These are phyloP conservation scores for Dioctria linearis DNA, from an alignment of 2,888 invertebrate species.

Conservation along the genomic window DNA sequence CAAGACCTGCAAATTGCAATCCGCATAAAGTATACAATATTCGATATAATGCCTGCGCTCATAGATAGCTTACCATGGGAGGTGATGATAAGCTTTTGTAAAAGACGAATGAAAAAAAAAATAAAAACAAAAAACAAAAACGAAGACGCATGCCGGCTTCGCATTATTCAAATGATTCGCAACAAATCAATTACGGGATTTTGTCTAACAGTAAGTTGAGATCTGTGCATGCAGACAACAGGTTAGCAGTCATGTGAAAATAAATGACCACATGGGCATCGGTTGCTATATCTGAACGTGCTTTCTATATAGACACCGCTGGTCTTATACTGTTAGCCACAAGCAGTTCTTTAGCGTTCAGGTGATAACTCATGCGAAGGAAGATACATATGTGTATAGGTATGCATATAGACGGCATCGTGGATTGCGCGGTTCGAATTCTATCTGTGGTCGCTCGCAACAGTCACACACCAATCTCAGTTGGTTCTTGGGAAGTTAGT, in stretches of 20 bases:
- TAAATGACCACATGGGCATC: slow-evolving; percentile 52
- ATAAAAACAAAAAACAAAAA: background rate
- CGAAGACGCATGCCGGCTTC: slow-evolving; percentile 17
- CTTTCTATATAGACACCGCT: slow-evolving; percentile 10
- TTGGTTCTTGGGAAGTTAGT: slow-evolving; percentile 29
- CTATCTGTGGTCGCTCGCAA: background rate
- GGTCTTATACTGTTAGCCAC: slow-evolving; percentile 42
- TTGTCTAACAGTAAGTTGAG: slow-evolving; percentile 51
- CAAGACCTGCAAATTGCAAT: background rate
- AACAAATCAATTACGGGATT: slow-evolving; percentile 56
- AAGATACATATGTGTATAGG: too few species aligned
- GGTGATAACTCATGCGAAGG: slow-evolving; percentile 44
- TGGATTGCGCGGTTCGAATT: background rate
- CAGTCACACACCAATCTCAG: background rate
- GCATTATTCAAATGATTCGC: slow-evolving; percentile 55
- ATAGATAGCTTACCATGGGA: background rate
- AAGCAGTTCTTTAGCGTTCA: slow-evolving; percentile 46
- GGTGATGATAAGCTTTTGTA: background rate
- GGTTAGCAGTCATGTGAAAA: slow-evolving; percentile 52
- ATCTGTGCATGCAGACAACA: slow-evolving; percentile 49
- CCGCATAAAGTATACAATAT: background rate
- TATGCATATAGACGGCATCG: slow-evolving; percentile 10
- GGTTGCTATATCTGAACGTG: slow-evolving; percentile 31
- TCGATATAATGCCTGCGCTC: too few species aligned
- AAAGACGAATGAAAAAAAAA: background rate